These are phyloP conservation scores for Murina feae DNA, from an alignment of 2,113 vertebrate genomes.

Conservation along the genomic window DNA sequence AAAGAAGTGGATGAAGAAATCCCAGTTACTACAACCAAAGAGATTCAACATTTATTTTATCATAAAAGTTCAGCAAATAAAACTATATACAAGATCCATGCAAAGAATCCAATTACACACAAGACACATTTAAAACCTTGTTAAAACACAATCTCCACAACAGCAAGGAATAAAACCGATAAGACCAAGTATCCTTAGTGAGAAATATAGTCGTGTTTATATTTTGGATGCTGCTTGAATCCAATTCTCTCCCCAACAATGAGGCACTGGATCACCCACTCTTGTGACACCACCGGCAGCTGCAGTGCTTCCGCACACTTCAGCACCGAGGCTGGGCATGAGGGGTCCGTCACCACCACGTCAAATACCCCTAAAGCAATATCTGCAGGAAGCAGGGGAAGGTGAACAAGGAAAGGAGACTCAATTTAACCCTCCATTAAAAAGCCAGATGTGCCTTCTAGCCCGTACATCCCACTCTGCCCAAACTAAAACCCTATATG, in stretches of 20 bases:
- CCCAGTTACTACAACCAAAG: constrained; percentile 84
- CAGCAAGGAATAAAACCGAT: constrained; percentile 68
- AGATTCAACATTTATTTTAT: constrained; percentile 90
- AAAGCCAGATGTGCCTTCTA: constrained; percentile 6
- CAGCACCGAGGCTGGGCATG: constrained; percentile 86
- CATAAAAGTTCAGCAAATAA: constrained; percentile 92
- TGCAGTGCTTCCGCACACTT: constrained; percentile 84
- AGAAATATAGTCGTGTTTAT: constrained; percentile 83
- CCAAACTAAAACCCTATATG: not conserved
- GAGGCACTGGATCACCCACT: constrained; percentile 97
- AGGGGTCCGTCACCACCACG: constrained; percentile 88
- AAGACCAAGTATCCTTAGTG: constrained; percentile 68
- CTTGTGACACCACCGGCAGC: constrained; percentile 91
- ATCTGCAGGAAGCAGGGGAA: constrained; percentile 80
- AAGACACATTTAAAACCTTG: constrained; percentile 84
- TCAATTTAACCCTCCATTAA: not conserved
- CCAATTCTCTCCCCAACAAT: constrained; percentile 88
- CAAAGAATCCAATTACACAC: constrained; percentile 83
- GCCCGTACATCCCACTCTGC: not conserved
- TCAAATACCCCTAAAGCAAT: constrained; percentile 89
- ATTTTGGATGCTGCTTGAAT: constrained; percentile 88
- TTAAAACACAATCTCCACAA: constrained; percentile 79
- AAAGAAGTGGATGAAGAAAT: constrained; percentile 66
- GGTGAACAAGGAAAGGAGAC: constrained; percentile 15
- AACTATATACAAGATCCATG: constrained; percentile 96